Evolutionary conservation across 37 sponge, comb jelly and placozoan species (phyloP).

Genomic region (Ianthella basta): DNA sequence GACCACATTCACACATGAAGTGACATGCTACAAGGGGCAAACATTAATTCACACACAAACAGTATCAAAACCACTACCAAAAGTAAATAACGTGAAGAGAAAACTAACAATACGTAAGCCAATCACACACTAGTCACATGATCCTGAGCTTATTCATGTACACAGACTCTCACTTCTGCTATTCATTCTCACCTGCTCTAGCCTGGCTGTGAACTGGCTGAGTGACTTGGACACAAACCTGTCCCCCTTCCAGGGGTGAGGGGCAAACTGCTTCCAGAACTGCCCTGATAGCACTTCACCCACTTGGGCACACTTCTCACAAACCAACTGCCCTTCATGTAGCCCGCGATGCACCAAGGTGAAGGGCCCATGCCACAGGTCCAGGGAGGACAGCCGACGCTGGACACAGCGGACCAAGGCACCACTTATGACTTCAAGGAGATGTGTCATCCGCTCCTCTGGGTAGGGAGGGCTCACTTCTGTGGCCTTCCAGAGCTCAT

Average conservation of each 20-base stretch:
- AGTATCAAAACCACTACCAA: no score
- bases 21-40: no score
- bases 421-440: conserved; percentile 83
- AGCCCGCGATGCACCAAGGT: conserved; percentile 41
- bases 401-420: conserved; percentile 65
- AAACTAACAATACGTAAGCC: no score
- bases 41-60: no score
- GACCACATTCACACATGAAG: no score
- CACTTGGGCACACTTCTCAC: conserved; percentile 81
- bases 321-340: conserved; percentile 70
- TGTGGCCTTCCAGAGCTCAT: conserved; percentile 92
- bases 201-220: conserved; percentile 54
- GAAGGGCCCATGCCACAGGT: conserved; percentile 75
- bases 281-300: conserved; percentile 73
- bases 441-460: conserved; percentile 86
- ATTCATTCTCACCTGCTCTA: conserved; percentile 79
- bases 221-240: conserved; percentile 59
- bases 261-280: conserved; percentile 84
- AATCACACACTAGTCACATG: no score
- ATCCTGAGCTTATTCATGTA: no score
- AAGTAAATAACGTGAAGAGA: no score
- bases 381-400: conserved; percentile 55
- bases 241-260: conserved; percentile 90
- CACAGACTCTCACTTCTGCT: neutral
- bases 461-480: conserved; percentile 83